phyloP scores from a whole-genome alignment of 2,888 invertebrate genomes.

The Stictocephala bisonia region DNA sequence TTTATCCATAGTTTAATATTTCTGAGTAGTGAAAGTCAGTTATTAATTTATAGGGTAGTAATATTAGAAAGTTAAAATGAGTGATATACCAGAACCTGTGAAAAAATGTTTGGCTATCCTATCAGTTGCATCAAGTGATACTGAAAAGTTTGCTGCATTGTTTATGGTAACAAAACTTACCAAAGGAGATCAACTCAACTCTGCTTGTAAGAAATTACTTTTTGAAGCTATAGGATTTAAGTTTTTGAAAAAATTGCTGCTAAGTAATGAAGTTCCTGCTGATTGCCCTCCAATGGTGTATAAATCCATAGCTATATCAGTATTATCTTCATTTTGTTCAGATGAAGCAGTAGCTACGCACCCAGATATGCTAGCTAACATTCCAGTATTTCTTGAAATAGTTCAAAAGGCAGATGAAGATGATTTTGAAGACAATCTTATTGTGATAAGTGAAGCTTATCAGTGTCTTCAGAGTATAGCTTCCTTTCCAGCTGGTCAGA shows the following conservation, averaged over 20 bases:
- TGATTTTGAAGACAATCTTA: slow-evolving; percentile 86
- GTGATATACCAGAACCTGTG: slow-evolving; percentile 78
- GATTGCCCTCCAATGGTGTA: slow-evolving; percentile 91
- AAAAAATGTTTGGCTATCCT: slow-evolving; percentile 86
- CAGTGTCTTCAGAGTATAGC: slow-evolving; percentile 85
- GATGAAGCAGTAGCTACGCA: slow-evolving; percentile 84
- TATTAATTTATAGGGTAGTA: too few species aligned
- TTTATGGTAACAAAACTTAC: slow-evolving; percentile 93
- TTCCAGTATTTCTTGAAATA: slow-evolving; percentile 85
- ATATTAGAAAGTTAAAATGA: slow-evolving; percentile 46
- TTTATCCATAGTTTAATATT: too few species aligned
- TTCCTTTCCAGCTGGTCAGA: slow-evolving; percentile 81
- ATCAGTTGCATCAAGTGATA: slow-evolving; percentile 83
- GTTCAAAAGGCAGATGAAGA: slow-evolving; percentile 86
- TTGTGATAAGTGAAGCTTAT: slow-evolving; percentile 88
- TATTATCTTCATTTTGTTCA: slow-evolving; percentile 87
- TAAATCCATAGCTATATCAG: slow-evolving; percentile 89
- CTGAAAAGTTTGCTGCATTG: slow-evolving; percentile 90
- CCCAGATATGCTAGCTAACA: slow-evolving; percentile 84
- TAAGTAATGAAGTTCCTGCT: slow-evolving; percentile 80
- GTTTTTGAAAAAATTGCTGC: slow-evolving; percentile 84
- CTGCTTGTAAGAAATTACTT: slow-evolving; percentile 78
- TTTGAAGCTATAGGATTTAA: slow-evolving; percentile 92
- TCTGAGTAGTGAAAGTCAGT: too few species aligned
- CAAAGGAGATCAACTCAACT: slow-evolving; percentile 83